A percentile compares a stretch with the other conserved stretches of the same genome.
These are phyloP conservation scores for Drosophila littoralis DNA, from an alignment of 1,140 invertebrate species.

Conservation along the genomic window DNA sequence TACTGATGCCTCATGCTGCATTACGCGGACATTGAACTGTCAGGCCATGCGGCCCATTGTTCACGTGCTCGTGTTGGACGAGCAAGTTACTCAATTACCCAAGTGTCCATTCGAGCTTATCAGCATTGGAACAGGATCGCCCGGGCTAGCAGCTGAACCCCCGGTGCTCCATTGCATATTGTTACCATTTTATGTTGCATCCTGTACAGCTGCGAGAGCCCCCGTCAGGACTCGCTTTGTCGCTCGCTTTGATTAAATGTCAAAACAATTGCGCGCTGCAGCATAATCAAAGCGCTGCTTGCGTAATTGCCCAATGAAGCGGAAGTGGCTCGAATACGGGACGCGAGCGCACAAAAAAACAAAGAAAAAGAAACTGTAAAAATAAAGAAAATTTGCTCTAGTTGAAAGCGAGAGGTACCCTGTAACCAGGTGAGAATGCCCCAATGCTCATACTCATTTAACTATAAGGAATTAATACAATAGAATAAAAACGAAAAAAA, in stretches of 20 bases:
- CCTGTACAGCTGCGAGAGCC: slow-evolving; percentile 11
- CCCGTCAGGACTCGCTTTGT: slow-evolving; percentile 31
- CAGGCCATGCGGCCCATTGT: slow-evolving; percentile 24
- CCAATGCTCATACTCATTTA: too few relatives aligned
- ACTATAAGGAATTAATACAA: too few relatives aligned
- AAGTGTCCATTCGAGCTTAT: slow-evolving; percentile 75
- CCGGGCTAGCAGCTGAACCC: slow-evolving; percentile 1
- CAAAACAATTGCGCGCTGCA: slow-evolving; percentile 74
- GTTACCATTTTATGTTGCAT: slow-evolving; percentile 38
- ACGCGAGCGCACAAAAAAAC: not conserved
- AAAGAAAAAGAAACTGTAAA: slow-evolving; percentile 18
- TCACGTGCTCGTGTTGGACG: not conserved
- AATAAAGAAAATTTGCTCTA: slow-evolving; percentile 7
- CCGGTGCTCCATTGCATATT: slow-evolving; percentile 6
- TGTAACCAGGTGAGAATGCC: not conserved
- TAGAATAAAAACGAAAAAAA: too few relatives aligned
- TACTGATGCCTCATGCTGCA: not conserved
- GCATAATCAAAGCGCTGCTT: slow-evolving; percentile 70
- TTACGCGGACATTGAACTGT: slow-evolving; percentile 65
- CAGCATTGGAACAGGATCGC: slow-evolving; percentile 21
- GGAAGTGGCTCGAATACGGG: slow-evolving; percentile 54
- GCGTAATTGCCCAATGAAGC: slow-evolving; percentile 79
- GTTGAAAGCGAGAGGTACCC: not conserved
- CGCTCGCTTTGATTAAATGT: slow-evolving; percentile 73
- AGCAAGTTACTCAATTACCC: slow-evolving; percentile 72